These are phyloP conservation scores for Urocolius indicus DNA, from an alignment of 2,113 vertebrate genomes.

Conservation along the genomic window DNA sequence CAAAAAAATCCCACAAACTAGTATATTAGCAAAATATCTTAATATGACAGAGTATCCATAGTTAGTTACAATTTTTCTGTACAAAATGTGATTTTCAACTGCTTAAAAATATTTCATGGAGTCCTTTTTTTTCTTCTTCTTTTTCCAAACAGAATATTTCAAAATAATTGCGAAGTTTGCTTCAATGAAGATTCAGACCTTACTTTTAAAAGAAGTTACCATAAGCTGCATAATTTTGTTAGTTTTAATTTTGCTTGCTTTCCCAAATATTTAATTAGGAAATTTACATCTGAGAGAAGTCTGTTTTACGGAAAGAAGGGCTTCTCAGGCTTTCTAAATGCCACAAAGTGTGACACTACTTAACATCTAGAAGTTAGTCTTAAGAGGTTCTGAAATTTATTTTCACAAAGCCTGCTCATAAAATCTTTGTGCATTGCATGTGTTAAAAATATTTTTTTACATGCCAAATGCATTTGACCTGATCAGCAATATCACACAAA, in stretches of 20 bases:
- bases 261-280: neutral
- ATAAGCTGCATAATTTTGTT: neutral
- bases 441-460: neutral
- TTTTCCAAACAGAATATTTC: neutral
- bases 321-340: neutral
- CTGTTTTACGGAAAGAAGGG: neutral
- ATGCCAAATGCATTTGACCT: neutral
- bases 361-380: neutral
- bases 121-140: neutral
- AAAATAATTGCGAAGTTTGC: neutral
- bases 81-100: neutral
- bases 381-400: neutral
- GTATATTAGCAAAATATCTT: neutral
- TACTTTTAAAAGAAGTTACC: neutral
- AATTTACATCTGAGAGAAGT: neutral
- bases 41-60: rapidly evolving
- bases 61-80: neutral
- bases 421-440: neutral
- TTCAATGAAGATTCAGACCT: neutral
- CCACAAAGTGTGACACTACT: neutral
- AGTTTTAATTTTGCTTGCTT: neutral
- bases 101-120: neutral
- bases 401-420: neutral
- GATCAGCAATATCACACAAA: neutral
- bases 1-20: neutral